Evolutionary conservation across 92 coral and sea anemone genomes (phyloP), one percentile per base, ranked within the genome.

Genomic region (Chrysogorgia sp.): DNA sequence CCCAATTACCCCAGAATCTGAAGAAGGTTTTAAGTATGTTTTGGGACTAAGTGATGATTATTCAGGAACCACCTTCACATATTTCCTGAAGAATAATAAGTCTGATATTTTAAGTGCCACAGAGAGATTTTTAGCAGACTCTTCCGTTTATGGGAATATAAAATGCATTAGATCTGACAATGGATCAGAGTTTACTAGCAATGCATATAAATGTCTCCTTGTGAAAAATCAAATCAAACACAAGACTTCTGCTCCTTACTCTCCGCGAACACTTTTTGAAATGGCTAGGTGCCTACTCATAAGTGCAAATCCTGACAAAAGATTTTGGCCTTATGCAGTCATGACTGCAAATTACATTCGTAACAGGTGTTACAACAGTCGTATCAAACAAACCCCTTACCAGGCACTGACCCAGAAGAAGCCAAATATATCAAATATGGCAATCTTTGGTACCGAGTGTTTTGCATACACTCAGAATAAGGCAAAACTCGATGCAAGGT

Each of bases 21-120:
- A 35, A 0, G 37, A 80, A 0, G 84, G 84, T 24, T 80, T 50
- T n/a, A 55, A 45, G 19, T 80, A 80, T 55, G 45, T 28, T 19
- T 5, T 82, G 48, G 75, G 65, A 25, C 29, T 82, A 23, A 82
- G 76, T 34, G 86, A 83, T 24, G 70, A 83, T 40, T 83, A 45
- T 23, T 83, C 86, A 28, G 77, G 86, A 21, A 53, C 56, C 21
- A 43, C n/a, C 15, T 68, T 55, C 22, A 58, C 26, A 0, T 80
- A 67, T 61, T 76, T 76, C 33, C 32, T 81, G 1, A 59, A 59
- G 85, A 59, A 59, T 79, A 67, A 40, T 40, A 67, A 67, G 20
- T 40, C 34, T 22, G 75, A 67, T 43, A 67, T 56, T 3, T 5
- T 67, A 15, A 25, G 6, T 40, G 71, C 70, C 12, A 75, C 55